Evolutionary conservation across 2,113 vertebrate genomes (phyloP), one percentile per base, ranked within the genome.

Genomic region (Lontra canadensis): DNA sequence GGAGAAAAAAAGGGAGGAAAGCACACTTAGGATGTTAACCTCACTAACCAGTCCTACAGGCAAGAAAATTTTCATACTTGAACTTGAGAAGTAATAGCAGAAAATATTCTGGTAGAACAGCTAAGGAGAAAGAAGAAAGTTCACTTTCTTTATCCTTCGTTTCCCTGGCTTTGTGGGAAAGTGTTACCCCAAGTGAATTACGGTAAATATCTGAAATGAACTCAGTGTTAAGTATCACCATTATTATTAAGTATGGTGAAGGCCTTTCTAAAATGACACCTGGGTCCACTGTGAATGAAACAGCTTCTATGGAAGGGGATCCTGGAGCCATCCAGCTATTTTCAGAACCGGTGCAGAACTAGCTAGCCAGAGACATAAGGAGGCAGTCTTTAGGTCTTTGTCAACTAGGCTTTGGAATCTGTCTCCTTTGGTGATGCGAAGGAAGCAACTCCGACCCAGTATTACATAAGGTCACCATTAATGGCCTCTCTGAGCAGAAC

Each of bases 401-500:
- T 13, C 81, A 6, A n/a, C 21, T 55, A 69, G 14, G 13, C 17
- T 63, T 81, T 39, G 20, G 34, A 34, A 78, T 74, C 52, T 61
- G 44, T 52, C 86, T 78, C 3, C 59, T 9, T 59, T 55, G n/a
- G 8, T 90, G 7, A 31, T 57, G 23, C 49, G 47, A 55, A 67
- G 29, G 39, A 57, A 76, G 42, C 52, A n/a, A 79, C 18, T 88
- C 44, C 52, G 71, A 57, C 10, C 26, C 31, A 57, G 59, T 1
- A 9, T n/a, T 18, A 42, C 0, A 4, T 47, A n/a, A 44, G 29
- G 59, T 21, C 23, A 36, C 1, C 4, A 1, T 7, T 17, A 34
- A 23, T 7, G 26, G 34, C 15, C 14, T 36, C 82, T 67, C 65
- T 42, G 15, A 65, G 39, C 59, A 74, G 29, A 76, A 73, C 12